phyloP scores from a whole-genome alignment of 2,888 invertebrate genomes.

The Calliopum simillimum region DNA sequence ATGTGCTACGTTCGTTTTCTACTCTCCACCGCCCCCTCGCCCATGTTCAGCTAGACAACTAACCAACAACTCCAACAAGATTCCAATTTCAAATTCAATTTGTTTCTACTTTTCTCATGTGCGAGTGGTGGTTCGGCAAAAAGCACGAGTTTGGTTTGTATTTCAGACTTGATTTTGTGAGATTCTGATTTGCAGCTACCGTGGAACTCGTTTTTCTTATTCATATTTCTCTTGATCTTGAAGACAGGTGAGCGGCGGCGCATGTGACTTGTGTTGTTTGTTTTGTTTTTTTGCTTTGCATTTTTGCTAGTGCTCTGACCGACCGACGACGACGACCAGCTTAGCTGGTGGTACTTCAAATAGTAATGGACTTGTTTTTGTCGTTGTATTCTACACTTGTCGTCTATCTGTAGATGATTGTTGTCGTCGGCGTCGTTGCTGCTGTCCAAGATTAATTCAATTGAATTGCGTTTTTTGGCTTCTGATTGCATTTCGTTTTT shows the following conservation, averaged over 20 bases:
- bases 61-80: constrained; percentile 3
- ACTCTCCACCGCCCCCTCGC: constrained; percentile 9
- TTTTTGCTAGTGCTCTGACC: too few species aligned
- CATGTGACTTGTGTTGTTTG: constrained; percentile 22
- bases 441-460: neutral
- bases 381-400: too few species aligned
- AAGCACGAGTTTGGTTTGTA: neutral
- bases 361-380: too few species aligned
- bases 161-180: too few species aligned
- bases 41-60: neutral
- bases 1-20: too few species aligned
- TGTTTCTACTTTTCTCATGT: neutral
- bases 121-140: neutral
- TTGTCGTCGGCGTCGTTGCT: neutral
- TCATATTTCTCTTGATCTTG: constrained; percentile 32
- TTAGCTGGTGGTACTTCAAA: too few species aligned
- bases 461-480: constrained; percentile 2
- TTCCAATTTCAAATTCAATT: neutral
- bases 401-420: too few species aligned
- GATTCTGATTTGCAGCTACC: too few species aligned
- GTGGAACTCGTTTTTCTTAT: neutral
- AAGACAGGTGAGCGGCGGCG: constrained; percentile 28
- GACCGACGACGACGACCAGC: too few species aligned
- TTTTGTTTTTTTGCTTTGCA: too few species aligned
- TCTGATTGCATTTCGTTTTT: neutral